Base-by-base conservation (phyloP, 2,888 invertebrate genomes). In the Troides oblongomaculatus region DNA sequence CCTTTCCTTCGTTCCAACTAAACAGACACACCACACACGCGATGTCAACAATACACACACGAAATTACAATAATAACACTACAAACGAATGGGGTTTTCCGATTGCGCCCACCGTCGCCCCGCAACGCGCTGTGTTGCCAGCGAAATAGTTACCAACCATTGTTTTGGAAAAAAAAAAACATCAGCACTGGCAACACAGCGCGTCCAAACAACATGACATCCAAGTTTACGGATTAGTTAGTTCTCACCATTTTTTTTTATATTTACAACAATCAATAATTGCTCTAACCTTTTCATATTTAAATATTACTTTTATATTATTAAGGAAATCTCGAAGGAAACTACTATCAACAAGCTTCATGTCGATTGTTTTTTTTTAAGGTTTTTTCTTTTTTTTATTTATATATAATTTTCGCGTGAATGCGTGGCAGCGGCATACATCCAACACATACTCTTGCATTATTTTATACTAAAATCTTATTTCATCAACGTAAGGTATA, bases 21-120 rank as follows among this genome's bases (percentile, higher is more conserved):
- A 30, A 30, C 30, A 30, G 57, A 65, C 25, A 68, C 72, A 72
- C 69, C 39, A 73, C 66, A 66, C 68, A 70, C 73, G 46, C 74
- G 43, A 69, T 64, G 74, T 69, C 76, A 70, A 50, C 72, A 66
- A 74, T 43, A 57, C 74, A 69, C 73, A 71, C 75, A 74, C 72
- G 69, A 71, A 39, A 73, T 75, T 74, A 78, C 72, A 77, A 78
- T 77, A 69, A 69, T 57, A 68, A 78, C 80, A 74, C 80, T 79
- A 81, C 80, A 82, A 81, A 78, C 81, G 78, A 84, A 83, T 88
- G 89, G 89, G 89, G 89, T 88, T 88, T 84, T 81, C 83, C 72
- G 75, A 79, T 76, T 76, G 74, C 78, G 74, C 77, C 78, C 78
- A 72, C 71, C 67, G 65, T 68, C 71, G 63, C 59, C 67, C 69